Evolutionary conservation across 2,797 vertebrate species (phyloP).

Genomic region (Xiphorhynchus erythropygius): DNA sequence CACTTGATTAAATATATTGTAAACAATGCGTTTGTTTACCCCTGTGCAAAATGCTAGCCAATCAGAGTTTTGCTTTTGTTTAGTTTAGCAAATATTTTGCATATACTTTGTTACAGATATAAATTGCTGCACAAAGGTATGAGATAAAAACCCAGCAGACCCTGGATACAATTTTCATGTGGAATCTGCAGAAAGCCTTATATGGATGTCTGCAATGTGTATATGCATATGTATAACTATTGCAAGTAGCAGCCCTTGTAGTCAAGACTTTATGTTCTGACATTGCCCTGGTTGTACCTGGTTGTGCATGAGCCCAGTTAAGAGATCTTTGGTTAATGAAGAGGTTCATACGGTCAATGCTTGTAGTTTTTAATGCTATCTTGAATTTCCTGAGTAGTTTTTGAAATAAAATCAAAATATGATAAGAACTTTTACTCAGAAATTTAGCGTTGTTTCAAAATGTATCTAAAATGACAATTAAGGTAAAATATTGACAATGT

Average conservation of each 20-base stretch:
- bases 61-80: constrained; percentile 5
- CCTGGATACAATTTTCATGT: not conserved
- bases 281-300: not conserved
- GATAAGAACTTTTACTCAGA: not conserved
- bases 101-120: not conserved
- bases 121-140: not conserved
- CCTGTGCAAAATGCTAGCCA: not conserved
- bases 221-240: not conserved
- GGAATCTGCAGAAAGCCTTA: not conserved
- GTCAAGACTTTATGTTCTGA: not conserved
- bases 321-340: not conserved
- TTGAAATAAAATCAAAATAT: not conserved
- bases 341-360: not conserved
- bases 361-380: not conserved
- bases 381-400: not conserved
- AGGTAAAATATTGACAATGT: not conserved
- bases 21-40: not conserved
- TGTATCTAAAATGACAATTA: not conserved
- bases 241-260: not conserved
- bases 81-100: not conserved
- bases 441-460: not conserved
- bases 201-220: not conserved
- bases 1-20: not conserved
- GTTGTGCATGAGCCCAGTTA: not conserved
- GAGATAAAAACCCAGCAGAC: not conserved